These are phyloP conservation scores for Altica lythri DNA, from an alignment of 2,888 invertebrate genomes.

Conservation along the genomic window DNA sequence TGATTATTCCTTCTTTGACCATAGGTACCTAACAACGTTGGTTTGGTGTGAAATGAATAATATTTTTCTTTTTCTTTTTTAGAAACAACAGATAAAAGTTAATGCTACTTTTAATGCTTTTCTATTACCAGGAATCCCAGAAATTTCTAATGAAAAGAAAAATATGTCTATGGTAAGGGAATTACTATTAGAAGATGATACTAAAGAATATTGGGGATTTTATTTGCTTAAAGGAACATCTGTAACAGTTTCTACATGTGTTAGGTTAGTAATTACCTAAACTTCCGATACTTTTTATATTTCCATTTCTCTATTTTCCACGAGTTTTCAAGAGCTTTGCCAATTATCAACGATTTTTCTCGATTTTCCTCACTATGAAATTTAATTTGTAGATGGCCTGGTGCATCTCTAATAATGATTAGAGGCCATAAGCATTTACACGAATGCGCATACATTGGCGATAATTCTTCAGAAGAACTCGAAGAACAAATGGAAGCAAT, in stretches of 20 bases:
- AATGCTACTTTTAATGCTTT: conserved; percentile 80
- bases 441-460: conserved; percentile 80
- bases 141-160: conserved; percentile 62
- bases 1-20: no score
- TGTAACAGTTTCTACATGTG: conserved; percentile 76
- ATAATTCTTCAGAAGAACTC: conserved; percentile 77
- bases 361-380: no score
- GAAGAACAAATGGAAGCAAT: conserved; percentile 62
- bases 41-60: no score
- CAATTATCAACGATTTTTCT: no score
- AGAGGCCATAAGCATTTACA: conserved; percentile 77
- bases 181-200: conserved; percentile 73
- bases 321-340: no score
- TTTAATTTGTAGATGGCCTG: conserved; percentile 69
- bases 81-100: conserved; percentile 71
- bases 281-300: neutral
- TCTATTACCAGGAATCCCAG: conserved; percentile 67
- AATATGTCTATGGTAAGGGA: conserved; percentile 73
- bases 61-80: conserved; percentile 30
- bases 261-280: conserved; percentile 60
- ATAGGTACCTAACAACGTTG: no score
- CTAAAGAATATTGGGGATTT: conserved; percentile 85
- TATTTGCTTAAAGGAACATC: conserved; percentile 75
- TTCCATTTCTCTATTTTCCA: no score
- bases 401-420: conserved; percentile 76